Conservation (phyloP, 2,888 invertebrate species). For the Apoderus coryli region DNA sequence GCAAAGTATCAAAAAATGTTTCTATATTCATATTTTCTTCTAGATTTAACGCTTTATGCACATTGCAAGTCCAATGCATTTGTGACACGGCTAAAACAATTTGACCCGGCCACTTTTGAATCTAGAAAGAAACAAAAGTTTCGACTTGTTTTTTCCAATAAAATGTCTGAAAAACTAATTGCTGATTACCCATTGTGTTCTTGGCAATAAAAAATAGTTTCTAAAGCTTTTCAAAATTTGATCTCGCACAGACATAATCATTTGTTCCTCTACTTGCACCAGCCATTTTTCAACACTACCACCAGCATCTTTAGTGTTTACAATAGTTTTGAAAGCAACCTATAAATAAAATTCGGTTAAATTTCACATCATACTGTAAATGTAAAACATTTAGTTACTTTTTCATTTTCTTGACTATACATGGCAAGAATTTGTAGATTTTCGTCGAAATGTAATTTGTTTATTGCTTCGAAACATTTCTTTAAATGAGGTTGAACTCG, state of each 20-base stretch:
- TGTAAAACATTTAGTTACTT: too few species aligned
- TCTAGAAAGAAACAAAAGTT: too few species aligned
- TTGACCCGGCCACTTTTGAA: constrained; percentile 36
- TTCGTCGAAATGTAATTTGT: constrained; percentile 54
- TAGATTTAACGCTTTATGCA: constrained; percentile 50
- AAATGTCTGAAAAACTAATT: too few species aligned
- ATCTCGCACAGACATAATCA: constrained; percentile 56
- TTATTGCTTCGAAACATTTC: constrained; percentile 80
- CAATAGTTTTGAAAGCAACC: constrained; percentile 21
- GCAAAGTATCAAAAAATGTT: constrained; percentile 37
- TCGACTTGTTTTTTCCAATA: too few species aligned
- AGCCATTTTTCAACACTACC: constrained; percentile 84
- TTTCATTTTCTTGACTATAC: constrained; percentile 64
- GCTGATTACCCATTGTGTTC: constrained; percentile 46
- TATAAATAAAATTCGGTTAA: too few species aligned
- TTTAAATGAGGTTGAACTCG: constrained; percentile 75
- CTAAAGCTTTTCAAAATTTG: constrained; percentile 51
- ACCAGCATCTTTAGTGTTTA: constrained; percentile 41
- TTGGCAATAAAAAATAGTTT: constrained; percentile 41
- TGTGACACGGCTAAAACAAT: constrained; percentile 65
- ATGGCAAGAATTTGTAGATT: constrained; percentile 60
- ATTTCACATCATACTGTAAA: too few species aligned
- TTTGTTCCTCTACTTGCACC: constrained; percentile 66
- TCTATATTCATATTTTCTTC: constrained; percentile 35
- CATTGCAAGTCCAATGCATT: constrained; percentile 71